Conservation (phyloP, 2,797 vertebrate genomes). For the Limosa lapponica region DNA sequence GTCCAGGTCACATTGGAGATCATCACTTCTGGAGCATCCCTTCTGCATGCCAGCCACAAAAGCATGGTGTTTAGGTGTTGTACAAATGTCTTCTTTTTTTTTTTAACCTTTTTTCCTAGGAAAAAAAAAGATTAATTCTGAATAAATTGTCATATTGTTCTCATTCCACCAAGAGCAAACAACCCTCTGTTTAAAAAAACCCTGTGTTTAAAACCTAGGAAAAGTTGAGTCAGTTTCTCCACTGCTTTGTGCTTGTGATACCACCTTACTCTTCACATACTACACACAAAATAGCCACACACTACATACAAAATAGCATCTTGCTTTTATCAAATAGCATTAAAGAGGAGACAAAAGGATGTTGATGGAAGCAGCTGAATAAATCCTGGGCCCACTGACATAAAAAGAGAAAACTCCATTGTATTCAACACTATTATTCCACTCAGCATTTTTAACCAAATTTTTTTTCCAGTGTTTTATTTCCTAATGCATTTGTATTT, state of each 20-base stretch:
- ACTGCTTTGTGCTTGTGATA: not conserved
- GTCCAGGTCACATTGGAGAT: not conserved
- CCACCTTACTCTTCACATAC: not conserved
- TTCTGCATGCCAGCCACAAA: not conserved
- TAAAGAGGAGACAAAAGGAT: not conserved
- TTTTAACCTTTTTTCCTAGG: not conserved
- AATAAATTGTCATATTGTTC: not conserved
- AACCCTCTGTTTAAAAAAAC: no score
- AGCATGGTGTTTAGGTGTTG: fast-evolving
- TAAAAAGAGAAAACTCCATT: not conserved
- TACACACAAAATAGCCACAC: not conserved
- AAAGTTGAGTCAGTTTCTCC: not conserved
- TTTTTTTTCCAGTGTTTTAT: not conserved
- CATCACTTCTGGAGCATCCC: not conserved
- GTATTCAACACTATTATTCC: not conserved
- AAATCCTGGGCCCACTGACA: not conserved
- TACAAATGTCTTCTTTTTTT: not conserved
- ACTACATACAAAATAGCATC: not conserved
- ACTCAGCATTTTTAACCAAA: not conserved
- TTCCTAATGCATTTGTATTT: not conserved
- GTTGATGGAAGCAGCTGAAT: not conserved
- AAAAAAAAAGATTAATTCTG: not conserved
- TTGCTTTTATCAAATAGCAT: no score
- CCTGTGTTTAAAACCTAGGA: not conserved
- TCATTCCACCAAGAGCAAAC: not conserved